Evolutionary conservation across 1,140 invertebrate species (phyloP), one percentile per base, ranked within the genome.

Genomic region (Drosophila bocqueti): DNA sequence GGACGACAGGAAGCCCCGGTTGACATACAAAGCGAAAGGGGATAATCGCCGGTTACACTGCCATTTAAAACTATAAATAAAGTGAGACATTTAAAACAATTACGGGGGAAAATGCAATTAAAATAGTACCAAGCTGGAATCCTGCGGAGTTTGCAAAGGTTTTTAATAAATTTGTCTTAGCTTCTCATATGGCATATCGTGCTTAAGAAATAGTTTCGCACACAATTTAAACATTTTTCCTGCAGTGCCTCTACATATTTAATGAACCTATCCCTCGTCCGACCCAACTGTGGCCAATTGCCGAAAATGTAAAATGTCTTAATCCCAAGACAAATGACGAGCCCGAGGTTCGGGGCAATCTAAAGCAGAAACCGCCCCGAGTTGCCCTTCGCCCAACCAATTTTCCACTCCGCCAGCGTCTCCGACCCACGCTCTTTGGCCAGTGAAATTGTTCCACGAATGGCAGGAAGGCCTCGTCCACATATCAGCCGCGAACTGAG

Each of bases 371-470:
- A 67, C 61, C 66, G 52, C 58, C 57, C 49, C 55, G 49, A 79
- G 83, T 60, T 68, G 72, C 59, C 40, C 60, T 65, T 55, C 31
- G 83, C 75, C 71, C 72, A 87, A 78, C 77, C 83, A 87, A 87
- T 87, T 89, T 89, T 83, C 76, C 84, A 74, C 54, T 60, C 45
- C 45, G 54, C 29, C 64, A 43, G 38, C 45, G 18, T 46, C 47
- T n/a, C 36, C 64, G 62, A 26, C 84, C 84, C 84, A 87, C 84
- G 84, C 85, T 81, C 16, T 66, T 50, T 66, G 77, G 76, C 60
- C 83, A 76, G 81, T 68, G 81, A 89, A 87, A 87, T 87, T 47
- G 79, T 89, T 80, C 67, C 72, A 81, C 52, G 59, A 74, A 72
- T 52, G 52, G 49, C 73, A 34, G 43, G 46, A 47, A 71, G 38